phyloP scores from a whole-genome alignment of 2,113 vertebrate species.

The Ranitomeya variabilis region DNA sequence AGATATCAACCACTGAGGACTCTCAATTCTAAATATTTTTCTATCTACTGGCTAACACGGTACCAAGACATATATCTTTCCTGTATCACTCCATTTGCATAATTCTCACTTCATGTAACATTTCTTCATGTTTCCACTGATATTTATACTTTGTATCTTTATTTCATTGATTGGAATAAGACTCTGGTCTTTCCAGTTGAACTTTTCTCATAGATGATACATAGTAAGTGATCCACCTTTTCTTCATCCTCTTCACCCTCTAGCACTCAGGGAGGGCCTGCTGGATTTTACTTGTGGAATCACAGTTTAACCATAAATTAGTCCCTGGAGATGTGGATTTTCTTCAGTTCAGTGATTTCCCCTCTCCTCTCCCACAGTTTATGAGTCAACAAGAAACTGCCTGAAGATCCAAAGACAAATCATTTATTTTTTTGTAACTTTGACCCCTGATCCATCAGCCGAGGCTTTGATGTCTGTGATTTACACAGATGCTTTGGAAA shows the following conservation, averaged over 20 bases:
- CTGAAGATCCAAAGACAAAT: conserved; percentile 13
- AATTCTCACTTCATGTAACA: not conserved
- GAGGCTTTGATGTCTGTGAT: conserved; percentile 39
- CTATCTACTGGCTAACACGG: too few species aligned
- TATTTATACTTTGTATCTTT: not conserved
- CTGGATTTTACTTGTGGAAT: not conserved
- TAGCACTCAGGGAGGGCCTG: not conserved
- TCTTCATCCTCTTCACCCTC: not conserved
- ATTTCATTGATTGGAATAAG: too few species aligned
- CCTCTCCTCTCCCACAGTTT: not conserved
- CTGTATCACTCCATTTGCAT: too few species aligned
- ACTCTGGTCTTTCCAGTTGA: too few species aligned
- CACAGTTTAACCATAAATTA: not conserved
- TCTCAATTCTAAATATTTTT: too few species aligned
- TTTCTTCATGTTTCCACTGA: not conserved
- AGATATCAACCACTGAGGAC: too few species aligned
- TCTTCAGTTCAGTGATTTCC: not conserved
- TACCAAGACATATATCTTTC: too few species aligned
- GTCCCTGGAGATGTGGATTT: not conserved
- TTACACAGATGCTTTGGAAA: conserved; percentile 34
- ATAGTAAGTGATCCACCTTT: not conserved
- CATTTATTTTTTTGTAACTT: not conserved
- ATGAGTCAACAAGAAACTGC: conserved; percentile 18
- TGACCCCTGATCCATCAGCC: not conserved
- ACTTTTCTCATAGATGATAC: not conserved